Evolutionary conservation across 1,140 invertebrate species (phyloP), one percentile per base, ranked within the genome.

Genomic region (Tetramorium parvispinum): DNA sequence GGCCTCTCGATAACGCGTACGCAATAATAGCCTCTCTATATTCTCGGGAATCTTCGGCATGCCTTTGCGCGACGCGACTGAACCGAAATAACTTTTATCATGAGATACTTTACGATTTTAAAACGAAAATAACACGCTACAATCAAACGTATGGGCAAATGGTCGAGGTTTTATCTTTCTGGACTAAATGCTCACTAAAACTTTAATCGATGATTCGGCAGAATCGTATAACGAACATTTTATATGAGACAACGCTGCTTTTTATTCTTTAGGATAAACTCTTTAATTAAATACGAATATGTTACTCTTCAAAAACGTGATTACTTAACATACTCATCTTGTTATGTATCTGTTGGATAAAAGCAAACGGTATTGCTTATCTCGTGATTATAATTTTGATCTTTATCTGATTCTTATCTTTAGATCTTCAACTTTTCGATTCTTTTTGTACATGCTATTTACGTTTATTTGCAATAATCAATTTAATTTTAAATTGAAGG

Each of bases 181-280:
- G 21, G 1, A 55, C 8, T 24, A 57, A 57, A 37, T 37, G 49
- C 27, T 37, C 5, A 21, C 37, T 71, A 37, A 53, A n/a, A 5
- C 6, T 53, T 55, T 73, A 55, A 73, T 37, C 1, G 55, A 75
- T 57, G n/a, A 55, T 55, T 21, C 21, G 5, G 4, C 21, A 46
- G 13, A 68, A 55, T 10, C 27, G n/a, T 37, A 8, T 71, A 73
- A n/a, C 3, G 8, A 51, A 37, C 2, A 53, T 27, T 7, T 21
- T n/a, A 13, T 53, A n/a, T 6, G 18, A 53, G 10, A 53, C 16
- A 16, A 37, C 10, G 5, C 16, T 24, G 7, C 0, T 68, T 68
- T 70, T 70, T 70, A 70, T 70, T 70, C 21, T 43, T 70, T 70
- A 7, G 21, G 46, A 70, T 24, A 16, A 46, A 70, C 21, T 70